Evolutionary conservation across 2,888 invertebrate species (phyloP).

Genomic region (Emmelina monodactyla): DNA sequence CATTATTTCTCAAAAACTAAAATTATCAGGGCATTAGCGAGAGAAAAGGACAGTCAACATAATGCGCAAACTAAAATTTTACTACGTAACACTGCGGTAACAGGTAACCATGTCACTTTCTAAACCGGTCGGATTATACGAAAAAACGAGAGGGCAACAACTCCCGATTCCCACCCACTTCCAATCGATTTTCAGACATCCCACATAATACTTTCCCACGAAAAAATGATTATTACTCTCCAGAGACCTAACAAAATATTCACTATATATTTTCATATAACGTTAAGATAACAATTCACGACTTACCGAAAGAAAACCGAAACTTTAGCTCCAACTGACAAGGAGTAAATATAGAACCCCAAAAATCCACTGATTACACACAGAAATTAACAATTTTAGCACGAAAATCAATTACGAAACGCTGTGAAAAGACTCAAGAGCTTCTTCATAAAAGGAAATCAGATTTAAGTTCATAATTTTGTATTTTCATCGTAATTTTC

Average conservation of each 20-base stretch:
- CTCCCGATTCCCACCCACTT: constrained; percentile 54
- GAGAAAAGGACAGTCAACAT: constrained; percentile 32
- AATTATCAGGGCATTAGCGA: constrained; percentile 23
- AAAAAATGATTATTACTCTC: too few species aligned
- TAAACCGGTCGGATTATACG: constrained; percentile 41
- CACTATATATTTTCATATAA: too few species aligned
- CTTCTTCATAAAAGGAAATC: too few species aligned
- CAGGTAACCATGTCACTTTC: constrained; percentile 41
- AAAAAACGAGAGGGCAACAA: constrained; percentile 30
- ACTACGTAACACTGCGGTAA: constrained; percentile 27
- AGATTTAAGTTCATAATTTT: too few species aligned
- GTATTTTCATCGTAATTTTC: constrained; percentile 48
- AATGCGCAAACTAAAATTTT: constrained; percentile 26
- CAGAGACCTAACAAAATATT: too few species aligned
- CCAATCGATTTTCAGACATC: constrained; percentile 59
- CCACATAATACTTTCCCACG: constrained; percentile 22
- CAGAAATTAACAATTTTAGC: constrained; percentile 32
- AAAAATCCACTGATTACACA: constrained; percentile 54
- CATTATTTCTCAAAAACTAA: constrained; percentile 14
- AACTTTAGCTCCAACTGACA: constrained; percentile 41
- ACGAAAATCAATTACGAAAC: constrained; percentile 34
- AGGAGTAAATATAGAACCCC: constrained; percentile 58
- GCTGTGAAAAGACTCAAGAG: constrained; percentile 20
- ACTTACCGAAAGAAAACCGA: constrained; percentile 51
- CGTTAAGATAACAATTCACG: constrained; percentile 29